Base-by-base conservation (phyloP, 2,797 vertebrate genomes). In the Poecilia picta region DNA sequence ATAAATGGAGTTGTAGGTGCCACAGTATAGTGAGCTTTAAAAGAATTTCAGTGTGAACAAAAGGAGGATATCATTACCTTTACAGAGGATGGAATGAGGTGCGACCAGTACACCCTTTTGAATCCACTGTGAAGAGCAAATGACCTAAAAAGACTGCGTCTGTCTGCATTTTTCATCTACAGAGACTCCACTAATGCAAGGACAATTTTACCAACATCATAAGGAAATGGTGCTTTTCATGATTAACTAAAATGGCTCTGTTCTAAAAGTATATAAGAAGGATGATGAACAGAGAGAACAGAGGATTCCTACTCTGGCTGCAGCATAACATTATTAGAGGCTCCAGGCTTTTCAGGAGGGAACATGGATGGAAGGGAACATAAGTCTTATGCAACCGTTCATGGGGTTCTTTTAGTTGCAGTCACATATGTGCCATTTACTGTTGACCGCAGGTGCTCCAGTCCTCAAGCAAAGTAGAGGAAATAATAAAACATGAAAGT, bases 221-320 rank as follows among this genome's bases (percentile, higher is more conserved):
- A 49, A 76, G 46, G 31, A 23, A 71, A 53, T 23, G 25, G 31
- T 36, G 15, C 64, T 74, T 78, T 51, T 43, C 2, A 41, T 33
- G 59, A 76, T 3, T 76, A 43, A 72, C 13, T 23, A 39, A 41
- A 75, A 81, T 0, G 23, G 18, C 39, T 75, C 62, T 62, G 20
- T 72, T 59, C 49, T 74, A 36, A 74, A 85, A 49, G 70, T 47
- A 77, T 55, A 45, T 31, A 68, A 75, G 4, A 46, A 18, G 16
- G 36, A 77, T 47, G 46, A 72, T 23, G 49, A 53, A 72, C 43
- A 72, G 13, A 8, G 13, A 72, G 39, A 70, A 70, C 23, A 15
- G 66, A 70, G 5, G 39, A 13, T 43, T 70, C 39, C 23, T 43
- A 72, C n/a, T 46, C 25, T 72, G 43, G 25, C 43, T 72, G n/a